A percentile compares a stretch with the other conserved stretches of the same genome.
Evolutionary conservation across 2,797 vertebrate genomes (phyloP).

Genomic region (Peromyscus melanophrys): DNA sequence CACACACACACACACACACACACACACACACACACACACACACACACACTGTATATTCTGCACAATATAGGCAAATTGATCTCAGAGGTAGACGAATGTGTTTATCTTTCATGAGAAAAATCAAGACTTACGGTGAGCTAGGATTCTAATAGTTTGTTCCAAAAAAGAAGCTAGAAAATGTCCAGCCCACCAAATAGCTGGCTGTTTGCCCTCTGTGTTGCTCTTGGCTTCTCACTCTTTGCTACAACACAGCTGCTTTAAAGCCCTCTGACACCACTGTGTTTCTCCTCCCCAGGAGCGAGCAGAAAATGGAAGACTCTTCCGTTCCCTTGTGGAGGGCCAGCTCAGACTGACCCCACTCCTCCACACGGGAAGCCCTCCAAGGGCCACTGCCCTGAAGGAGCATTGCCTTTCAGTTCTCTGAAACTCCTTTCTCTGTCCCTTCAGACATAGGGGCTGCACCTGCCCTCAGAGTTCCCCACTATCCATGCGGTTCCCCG

Average conservation of each 20-base stretch:
- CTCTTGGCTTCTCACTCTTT: background rate
- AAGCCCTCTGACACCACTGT: background rate
- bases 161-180: background rate
- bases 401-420: background rate
- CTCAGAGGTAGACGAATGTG: background rate
- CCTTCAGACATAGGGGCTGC: background rate
- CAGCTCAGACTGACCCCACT: no score
- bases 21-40: no score
- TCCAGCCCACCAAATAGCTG: background rate
- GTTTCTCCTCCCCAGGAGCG: background rate
- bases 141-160: background rate
- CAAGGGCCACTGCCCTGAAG: background rate
- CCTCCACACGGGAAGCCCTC: background rate
- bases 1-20: no score
- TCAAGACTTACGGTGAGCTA: background rate
- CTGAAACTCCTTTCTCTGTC: background rate
- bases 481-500: accelerated
- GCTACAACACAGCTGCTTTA: background rate
- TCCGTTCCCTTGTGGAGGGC: background rate
- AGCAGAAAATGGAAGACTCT: background rate
- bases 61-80: background rate
- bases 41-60: no score
- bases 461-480: background rate
- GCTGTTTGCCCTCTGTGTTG: background rate
- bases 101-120: conserved; percentile 34